Conservation (phyloP, 2,113 vertebrate species). For the Ramphastos sulfuratus region DNA sequence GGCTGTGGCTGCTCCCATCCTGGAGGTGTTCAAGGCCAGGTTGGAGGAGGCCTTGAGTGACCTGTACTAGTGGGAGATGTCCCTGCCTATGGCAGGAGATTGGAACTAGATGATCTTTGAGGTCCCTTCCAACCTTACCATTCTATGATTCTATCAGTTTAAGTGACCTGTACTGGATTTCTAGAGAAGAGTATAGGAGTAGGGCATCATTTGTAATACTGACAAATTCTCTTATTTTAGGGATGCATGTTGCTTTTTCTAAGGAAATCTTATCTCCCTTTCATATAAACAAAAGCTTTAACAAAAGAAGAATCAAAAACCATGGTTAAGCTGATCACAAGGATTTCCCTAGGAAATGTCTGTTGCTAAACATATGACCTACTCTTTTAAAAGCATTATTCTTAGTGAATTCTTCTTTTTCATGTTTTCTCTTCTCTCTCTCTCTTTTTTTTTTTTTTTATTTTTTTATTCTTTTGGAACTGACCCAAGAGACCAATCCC, state of each 20-base stretch:
- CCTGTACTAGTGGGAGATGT: no score
- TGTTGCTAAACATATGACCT: background rate
- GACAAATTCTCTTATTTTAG: background rate
- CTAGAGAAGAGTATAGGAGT: background rate
- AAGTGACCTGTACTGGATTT: background rate
- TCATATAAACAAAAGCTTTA: background rate
- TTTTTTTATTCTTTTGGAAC: background rate
- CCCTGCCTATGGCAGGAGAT: no score
- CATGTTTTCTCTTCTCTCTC: background rate
- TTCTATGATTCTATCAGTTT: background rate
- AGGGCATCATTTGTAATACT: background rate
- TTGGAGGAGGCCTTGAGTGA: no score
- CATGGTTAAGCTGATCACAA: background rate
- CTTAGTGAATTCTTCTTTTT: background rate
- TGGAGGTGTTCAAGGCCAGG: no score
- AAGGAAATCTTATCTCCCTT: background rate
- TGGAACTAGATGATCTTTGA: no score
- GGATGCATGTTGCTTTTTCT: background rate
- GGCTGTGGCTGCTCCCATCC: no score
- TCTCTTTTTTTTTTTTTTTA: background rate
- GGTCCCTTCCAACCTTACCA: no score
- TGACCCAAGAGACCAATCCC: slow-evolving; percentile 24
- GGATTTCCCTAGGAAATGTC: background rate
- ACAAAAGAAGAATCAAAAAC: background rate
- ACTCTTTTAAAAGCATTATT: background rate